Percentiles rank a stretch among this genome's conserved stretches.
Evolutionary conservation across 2,888 invertebrate species (phyloP).

Genomic region (Ashinkailepas kermadecensis): DNA sequence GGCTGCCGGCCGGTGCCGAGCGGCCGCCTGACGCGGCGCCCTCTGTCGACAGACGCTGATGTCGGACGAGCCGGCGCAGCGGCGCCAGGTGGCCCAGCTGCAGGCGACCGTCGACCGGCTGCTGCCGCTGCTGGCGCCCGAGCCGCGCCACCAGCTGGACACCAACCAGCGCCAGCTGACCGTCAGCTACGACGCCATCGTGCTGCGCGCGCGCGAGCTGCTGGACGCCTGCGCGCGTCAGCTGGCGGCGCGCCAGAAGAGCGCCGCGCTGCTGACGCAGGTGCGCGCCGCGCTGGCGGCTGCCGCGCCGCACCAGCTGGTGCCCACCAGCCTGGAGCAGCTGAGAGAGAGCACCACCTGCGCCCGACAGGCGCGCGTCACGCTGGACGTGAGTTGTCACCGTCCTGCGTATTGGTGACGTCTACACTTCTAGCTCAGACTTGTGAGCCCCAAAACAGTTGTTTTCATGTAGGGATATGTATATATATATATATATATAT

Average conservation of each 20-base stretch:
- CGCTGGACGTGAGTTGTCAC: not conserved
- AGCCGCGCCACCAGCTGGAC: not conserved
- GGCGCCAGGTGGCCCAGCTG: constrained; percentile 62
- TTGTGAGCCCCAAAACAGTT: too few relatives aligned
- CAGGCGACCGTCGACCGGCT: constrained; percentile 44
- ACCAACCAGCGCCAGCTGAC: constrained; percentile 14
- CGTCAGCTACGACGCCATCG: constrained; percentile 5
- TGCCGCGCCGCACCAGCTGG: not conserved
- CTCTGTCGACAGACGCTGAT: not conserved
- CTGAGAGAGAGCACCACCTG: not conserved
- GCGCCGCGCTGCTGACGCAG: not conserved
- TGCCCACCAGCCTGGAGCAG: not conserved
- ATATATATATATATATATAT: too few relatives aligned
- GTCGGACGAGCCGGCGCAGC: not conserved
- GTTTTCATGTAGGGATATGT: too few relatives aligned
- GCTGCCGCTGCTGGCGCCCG: constrained; percentile 16
- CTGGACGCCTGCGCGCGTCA: not conserved
- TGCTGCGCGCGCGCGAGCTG: not conserved
- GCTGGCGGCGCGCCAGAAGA: not conserved
- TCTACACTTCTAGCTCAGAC: too few relatives aligned
- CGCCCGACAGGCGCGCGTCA: not conserved
- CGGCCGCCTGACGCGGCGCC: too few relatives aligned
- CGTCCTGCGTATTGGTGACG: too few relatives aligned
- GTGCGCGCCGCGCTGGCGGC: constrained; percentile 17
- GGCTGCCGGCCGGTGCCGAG: too few relatives aligned